Evolutionary conservation across 2,113 vertebrate genomes (phyloP).

Genomic region (Oenanthe oenanthe): DNA sequence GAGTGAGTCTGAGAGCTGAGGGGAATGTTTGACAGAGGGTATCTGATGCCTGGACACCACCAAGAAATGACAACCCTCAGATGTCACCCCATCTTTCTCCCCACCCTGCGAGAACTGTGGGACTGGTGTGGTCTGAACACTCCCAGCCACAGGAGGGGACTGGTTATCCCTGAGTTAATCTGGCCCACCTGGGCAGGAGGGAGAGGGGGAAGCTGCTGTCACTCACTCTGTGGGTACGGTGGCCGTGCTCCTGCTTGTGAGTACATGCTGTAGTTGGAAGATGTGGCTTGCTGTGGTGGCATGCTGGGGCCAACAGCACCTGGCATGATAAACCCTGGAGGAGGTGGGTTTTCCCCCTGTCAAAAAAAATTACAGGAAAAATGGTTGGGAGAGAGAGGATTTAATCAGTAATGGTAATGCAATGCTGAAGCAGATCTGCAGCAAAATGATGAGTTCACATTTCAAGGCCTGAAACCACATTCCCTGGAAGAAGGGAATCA

Average conservation of each 20-base stretch:
- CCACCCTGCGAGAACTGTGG: accelerated
- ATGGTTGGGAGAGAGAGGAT: neutral
- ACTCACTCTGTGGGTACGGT: slow-evolving; percentile 88
- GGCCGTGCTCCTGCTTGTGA: slow-evolving; percentile 61
- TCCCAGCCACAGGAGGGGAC: neutral
- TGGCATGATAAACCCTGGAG: slow-evolving; percentile 80
- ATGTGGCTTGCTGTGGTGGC: slow-evolving; percentile 37
- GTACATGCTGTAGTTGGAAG: slow-evolving; percentile 78
- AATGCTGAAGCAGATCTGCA: neutral
- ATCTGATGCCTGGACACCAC: neutral
- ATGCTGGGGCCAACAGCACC: slow-evolving; percentile 62
- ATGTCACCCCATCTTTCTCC: neutral
- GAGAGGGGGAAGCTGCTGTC: neutral
- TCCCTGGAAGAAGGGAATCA: neutral
- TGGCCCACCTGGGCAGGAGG: neutral
- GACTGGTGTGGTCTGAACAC: neutral
- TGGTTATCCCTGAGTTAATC: neutral
- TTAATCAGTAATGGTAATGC: neutral
- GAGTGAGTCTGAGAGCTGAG: neutral
- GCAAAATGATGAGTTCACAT: neutral
- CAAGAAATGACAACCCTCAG: neutral
- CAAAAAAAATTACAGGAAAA: slow-evolving; percentile 2
- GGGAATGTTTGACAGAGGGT: neutral
- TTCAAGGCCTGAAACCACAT: neutral
- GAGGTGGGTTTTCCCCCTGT: slow-evolving; percentile 83